Evolutionary conservation across 2,797 vertebrate species (phyloP).

Genomic region (Bradypodion ventrale): DNA sequence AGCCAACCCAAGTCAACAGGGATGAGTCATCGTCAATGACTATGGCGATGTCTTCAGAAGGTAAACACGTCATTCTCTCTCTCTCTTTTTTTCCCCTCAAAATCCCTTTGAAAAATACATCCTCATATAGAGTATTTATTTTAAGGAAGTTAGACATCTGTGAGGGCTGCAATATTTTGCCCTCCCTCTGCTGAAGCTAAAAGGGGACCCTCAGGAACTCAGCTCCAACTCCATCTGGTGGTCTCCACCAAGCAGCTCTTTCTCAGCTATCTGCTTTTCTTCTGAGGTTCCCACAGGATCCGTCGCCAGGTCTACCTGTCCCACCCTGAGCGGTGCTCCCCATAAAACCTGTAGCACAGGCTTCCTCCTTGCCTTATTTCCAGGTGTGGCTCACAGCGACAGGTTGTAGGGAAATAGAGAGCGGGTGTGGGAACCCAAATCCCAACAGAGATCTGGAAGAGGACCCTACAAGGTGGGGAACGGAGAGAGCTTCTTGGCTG

Average conservation of each 20-base stretch:
- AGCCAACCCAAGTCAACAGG: not conserved
- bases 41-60: not conserved
- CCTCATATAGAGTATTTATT: not conserved
- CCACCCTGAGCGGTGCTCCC: too few species aligned
- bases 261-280: not conserved
- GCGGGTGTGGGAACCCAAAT: conserved; percentile 6
- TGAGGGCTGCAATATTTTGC: too few species aligned
- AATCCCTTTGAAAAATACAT: not conserved
- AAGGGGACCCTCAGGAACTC: not conserved
- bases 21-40: not conserved
- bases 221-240: not conserved
- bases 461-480: too few species aligned
- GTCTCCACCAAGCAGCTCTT: not conserved
- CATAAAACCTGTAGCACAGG: not conserved
- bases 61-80: not conserved
- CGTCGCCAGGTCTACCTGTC: not conserved
- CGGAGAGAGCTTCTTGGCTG: not conserved
- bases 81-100: too few species aligned
- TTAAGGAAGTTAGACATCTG: too few species aligned
- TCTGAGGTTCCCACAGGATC: not conserved
- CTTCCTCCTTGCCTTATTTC: not conserved
- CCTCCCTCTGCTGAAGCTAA: not conserved
- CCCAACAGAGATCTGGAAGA: not conserved
- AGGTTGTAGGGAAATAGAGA: not conserved
- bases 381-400: not conserved